These are phyloP conservation scores for Vanessa atalanta DNA, from an alignment of 1,140 invertebrate genomes.

Conservation along the genomic window DNA sequence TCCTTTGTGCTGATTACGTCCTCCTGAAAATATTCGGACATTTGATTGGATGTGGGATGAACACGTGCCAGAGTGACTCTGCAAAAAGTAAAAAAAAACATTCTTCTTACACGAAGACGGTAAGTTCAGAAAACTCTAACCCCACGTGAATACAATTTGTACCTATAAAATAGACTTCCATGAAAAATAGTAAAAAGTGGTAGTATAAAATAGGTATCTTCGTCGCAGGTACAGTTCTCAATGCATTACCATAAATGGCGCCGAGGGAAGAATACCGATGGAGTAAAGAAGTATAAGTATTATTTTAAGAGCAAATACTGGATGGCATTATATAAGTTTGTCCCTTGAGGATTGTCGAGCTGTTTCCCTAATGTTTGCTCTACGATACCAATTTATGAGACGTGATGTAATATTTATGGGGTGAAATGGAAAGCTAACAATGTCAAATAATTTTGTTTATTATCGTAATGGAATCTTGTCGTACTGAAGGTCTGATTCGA, in stretches of 20 bases:
- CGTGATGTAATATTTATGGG: slow-evolving; percentile 12
- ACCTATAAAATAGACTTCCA: neutral
- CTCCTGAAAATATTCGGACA: too few species aligned
- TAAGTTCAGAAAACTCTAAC: too few species aligned
- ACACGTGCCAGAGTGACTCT: too few species aligned
- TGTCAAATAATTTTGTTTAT: slow-evolving; percentile 7
- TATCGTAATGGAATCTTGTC: slow-evolving; percentile 7
- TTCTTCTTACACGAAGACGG: too few species aligned
- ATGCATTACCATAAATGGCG: slow-evolving; percentile 29
- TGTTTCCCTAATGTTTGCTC: slow-evolving; percentile 16
- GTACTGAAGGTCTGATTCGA: neutral
- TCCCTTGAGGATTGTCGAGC: neutral
- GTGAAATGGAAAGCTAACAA: slow-evolving; percentile 11
- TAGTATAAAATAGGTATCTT: neutral
- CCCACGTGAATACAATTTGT: too few species aligned
- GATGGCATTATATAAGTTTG: slow-evolving; percentile 16
- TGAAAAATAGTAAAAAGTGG: neutral
- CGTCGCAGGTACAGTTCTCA: slow-evolving; percentile 4
- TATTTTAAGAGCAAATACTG: slow-evolving; percentile 19
- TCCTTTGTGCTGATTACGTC: too few species aligned
- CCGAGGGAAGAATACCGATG: slow-evolving; percentile 25
- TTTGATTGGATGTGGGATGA: too few species aligned
- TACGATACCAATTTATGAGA: slow-evolving; percentile 17
- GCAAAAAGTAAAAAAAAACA: too few species aligned
- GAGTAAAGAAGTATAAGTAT: slow-evolving; percentile 11